Conservation (phyloP, 1,140 invertebrate genomes). For the Cydia splendana region DNA sequence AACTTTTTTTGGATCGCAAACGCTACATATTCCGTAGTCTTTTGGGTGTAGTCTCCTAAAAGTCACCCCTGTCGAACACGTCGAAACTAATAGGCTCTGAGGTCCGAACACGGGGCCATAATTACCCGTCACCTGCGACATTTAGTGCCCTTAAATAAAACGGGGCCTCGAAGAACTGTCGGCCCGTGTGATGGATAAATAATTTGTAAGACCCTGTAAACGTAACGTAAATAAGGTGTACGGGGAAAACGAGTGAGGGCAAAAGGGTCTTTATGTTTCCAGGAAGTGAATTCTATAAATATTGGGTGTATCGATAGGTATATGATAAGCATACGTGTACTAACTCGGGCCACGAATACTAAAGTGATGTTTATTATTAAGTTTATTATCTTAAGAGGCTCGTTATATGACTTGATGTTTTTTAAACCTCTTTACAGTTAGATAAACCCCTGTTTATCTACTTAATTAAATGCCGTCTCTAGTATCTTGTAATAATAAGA, state of each 20-base stretch:
- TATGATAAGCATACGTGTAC: not conserved
- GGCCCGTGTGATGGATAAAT: slow-evolving; percentile 4
- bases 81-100: slow-evolving; percentile 3
- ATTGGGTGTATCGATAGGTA: not conserved
- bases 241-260: not conserved
- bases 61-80: not conserved
- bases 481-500: too few relatives aligned
- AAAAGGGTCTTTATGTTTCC: not conserved
- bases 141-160: slow-evolving; percentile 9
- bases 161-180: not conserved
- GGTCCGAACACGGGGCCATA: not conserved
- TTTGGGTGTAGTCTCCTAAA: not conserved
- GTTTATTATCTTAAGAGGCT: too few relatives aligned
- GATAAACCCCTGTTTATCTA: too few relatives aligned
- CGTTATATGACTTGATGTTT: too few relatives aligned
- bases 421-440: too few relatives aligned
- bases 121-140: slow-evolving; percentile 15
- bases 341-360: too few relatives aligned
- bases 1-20: too few relatives aligned
- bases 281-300: not conserved
- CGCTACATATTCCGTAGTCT: not conserved
- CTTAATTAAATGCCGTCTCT: too few relatives aligned
- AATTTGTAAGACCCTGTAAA: not conserved
- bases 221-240: not conserved
- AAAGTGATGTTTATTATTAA: too few relatives aligned